Evolutionary conservation across 64 coral and sea anemone species (phyloP).

Genomic region (Pocillopora damicornis): DNA sequence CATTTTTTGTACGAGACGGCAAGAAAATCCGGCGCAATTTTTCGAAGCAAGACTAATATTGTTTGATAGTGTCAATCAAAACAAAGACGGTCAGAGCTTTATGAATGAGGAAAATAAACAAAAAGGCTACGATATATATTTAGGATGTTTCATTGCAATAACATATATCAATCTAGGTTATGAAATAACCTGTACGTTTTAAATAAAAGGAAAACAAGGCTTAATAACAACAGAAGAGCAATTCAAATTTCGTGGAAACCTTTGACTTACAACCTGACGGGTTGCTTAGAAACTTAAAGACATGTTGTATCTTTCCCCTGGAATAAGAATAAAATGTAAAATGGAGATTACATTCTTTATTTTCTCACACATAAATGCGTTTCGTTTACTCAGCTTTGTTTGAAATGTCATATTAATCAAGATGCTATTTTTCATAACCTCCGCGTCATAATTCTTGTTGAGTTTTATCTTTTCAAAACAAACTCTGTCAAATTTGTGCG

Average conservation of each 20-base stretch:
- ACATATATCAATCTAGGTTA: neutral
- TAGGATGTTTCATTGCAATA: neutral
- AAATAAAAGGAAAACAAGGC: neutral
- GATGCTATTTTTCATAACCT: neutral
- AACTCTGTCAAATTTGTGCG: constrained; percentile 12
- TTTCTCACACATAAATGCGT: neutral
- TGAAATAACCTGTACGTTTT: neutral
- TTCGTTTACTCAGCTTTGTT: neutral
- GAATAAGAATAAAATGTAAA: neutral
- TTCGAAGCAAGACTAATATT: neutral
- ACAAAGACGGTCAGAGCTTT: neutral
- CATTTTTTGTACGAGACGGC: neutral
- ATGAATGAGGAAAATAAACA: neutral
- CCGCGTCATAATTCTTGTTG: neutral
- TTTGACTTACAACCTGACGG: neutral
- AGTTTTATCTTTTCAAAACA: neutral
- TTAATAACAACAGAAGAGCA: neutral
- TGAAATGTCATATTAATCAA: constrained; percentile 11
- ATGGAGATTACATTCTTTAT: neutral
- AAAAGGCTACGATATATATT: neutral
- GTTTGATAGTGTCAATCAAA: constrained; percentile 3
- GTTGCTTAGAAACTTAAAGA: neutral
- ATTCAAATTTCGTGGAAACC: neutral
- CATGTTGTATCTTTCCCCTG: neutral
- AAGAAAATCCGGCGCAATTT: neutral